Percentiles rank a stretch among this genome's conserved stretches.
phyloP scores from a whole-genome alignment of 2,888 invertebrate genomes.

The Melanchra persicariae region DNA sequence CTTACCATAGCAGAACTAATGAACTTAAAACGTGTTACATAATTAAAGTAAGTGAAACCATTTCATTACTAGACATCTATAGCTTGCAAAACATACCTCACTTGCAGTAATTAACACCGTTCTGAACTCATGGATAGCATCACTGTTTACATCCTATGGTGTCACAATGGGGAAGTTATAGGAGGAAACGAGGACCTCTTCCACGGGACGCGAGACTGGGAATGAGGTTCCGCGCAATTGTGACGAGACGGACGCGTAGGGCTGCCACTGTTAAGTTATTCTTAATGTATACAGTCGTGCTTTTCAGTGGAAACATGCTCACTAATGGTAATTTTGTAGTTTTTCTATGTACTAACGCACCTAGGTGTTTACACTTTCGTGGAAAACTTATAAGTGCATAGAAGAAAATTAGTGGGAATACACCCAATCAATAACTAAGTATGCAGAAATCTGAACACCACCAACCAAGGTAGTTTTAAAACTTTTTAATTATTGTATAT shows the following conservation, averaged over 20 bases:
- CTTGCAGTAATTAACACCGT: conserved; percentile 56
- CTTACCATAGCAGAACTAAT: conserved; percentile 41
- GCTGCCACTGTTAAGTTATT: conserved; percentile 72
- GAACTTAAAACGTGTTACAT: conserved; percentile 40
- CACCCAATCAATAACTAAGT: background rate
- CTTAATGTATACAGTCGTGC: conserved; percentile 17
- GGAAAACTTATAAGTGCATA: background rate
- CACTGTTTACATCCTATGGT: conserved; percentile 72
- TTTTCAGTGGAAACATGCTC: background rate
- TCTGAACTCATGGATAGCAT: conserved; percentile 29
- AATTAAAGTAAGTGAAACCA: conserved; percentile 45
- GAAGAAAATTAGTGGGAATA: background rate
- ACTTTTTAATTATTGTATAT: background rate
- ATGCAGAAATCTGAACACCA: background rate
- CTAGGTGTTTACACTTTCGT: background rate
- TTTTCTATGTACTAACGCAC: background rate
- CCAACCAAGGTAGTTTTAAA: background rate
- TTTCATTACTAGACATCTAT: conserved; percentile 22
- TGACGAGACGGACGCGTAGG: conserved; percentile 76
- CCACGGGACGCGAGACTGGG: conserved; percentile 78
- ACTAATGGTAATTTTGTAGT: background rate
- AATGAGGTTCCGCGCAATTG: conserved; percentile 86
- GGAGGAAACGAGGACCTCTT: conserved; percentile 69
- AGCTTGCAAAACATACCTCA: conserved; percentile 53
- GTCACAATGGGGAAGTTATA: conserved; percentile 60